Conservation (phyloP, 2,113 vertebrate genomes). For the Riparia riparia region DNA sequence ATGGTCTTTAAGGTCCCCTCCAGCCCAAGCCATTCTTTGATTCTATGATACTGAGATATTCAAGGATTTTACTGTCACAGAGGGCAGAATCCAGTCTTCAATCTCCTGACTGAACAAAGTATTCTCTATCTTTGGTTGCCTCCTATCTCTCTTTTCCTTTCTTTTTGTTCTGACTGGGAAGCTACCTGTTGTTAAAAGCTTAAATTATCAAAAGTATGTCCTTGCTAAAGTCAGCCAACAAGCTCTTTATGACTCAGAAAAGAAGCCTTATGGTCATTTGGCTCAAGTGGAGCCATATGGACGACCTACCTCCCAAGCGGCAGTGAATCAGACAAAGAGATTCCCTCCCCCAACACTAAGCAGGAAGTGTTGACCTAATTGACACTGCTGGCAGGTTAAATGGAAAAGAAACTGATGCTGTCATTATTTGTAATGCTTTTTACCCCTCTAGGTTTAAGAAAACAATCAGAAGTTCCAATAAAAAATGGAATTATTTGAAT, state of each 20-base stretch:
- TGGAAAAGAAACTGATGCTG: neutral
- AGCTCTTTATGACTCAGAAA: slow-evolving; percentile 53
- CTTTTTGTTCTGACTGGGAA: neutral
- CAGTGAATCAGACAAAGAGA: neutral
- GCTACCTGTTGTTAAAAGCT: slow-evolving; percentile 2
- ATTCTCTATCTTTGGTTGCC: neutral
- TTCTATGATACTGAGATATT: neutral
- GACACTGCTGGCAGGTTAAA: neutral
- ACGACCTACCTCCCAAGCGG: slow-evolving; percentile 26
- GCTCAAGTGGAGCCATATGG: slow-evolving; percentile 36
- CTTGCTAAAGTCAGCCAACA: slow-evolving; percentile 58
- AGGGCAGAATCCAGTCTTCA: neutral
- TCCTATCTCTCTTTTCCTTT: neutral
- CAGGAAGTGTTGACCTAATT: neutral
- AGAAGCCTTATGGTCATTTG: slow-evolving; percentile 39
- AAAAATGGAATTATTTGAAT: neutral
- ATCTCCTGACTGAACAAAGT: neutral
- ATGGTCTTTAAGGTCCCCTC: neutral
- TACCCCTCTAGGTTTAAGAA: neutral
- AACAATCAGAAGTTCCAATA: neutral
- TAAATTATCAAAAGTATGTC: neutral
- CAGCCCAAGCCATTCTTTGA: neutral
- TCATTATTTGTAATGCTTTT: neutral
- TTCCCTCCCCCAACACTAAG: neutral
- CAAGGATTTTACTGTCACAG: neutral